Conservation (phyloP, 2,113 vertebrate genomes). For the Bucco capensis region DNA sequence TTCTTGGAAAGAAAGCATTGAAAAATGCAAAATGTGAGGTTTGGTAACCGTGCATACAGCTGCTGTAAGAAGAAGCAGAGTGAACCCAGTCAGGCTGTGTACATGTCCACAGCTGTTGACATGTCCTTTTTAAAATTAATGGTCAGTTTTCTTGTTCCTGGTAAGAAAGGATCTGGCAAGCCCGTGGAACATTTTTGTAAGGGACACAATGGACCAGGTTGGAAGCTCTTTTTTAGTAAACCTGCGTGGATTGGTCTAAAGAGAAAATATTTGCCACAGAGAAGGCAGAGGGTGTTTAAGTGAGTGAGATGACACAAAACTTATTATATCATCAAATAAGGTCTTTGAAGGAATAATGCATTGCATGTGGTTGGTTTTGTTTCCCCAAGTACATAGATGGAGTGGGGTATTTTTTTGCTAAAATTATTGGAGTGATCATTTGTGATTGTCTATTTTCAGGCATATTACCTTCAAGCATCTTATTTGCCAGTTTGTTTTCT, state of each 20-base stretch:
- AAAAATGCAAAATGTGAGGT: neutral
- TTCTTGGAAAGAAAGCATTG: neutral
- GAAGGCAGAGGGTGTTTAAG: neutral
- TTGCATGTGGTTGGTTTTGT: neutral
- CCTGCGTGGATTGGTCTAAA: slow-evolving; percentile 17
- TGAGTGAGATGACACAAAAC: neutral
- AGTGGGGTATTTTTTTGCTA: neutral
- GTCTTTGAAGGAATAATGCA: neutral
- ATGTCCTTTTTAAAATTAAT: neutral
- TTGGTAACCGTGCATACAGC: neutral
- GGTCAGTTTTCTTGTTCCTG: neutral
- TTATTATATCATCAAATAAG: neutral
- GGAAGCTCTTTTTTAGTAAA: slow-evolving; percentile 43
- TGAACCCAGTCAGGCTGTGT: neutral
- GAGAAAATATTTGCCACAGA: slow-evolving; percentile 18
- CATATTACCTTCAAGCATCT: neutral
- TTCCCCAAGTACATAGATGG: neutral
- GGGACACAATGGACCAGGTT: slow-evolving; percentile 13
- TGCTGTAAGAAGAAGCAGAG: neutral
- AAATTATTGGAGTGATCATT: neutral
- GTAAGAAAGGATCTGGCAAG: neutral
- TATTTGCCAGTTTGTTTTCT: neutral
- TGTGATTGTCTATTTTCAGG: neutral
- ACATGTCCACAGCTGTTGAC: neutral
- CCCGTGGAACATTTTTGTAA: slow-evolving; percentile 49